Evolutionary conservation across 2,113 vertebrate genomes (phyloP), one percentile per base, ranked within the genome.

Genomic region (Ranitomeya variabilis): DNA sequence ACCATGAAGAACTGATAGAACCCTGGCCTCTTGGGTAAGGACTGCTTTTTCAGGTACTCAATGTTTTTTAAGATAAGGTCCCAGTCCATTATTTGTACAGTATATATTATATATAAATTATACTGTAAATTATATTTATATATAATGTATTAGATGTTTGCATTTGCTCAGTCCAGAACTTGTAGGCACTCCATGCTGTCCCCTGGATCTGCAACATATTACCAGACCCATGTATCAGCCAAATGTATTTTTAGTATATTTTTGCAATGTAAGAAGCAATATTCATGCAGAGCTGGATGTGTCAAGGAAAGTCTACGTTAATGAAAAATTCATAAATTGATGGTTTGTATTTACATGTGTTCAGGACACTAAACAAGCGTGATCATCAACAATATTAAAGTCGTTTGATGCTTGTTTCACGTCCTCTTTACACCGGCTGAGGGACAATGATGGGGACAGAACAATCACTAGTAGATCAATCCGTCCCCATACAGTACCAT

Each of bases 241-340:
- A 74, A 37, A 74, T 74, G 14, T 74, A 23, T 31, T 71, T 26
- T 71, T 71, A 5, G 69, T 23, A 31, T 31, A 26, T 71, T 71
- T 71, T 71, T 71, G 23, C 69, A 71, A 71, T 15, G 69, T 71
- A 15, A 71, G 26, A 71, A 26, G 69, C 71, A 74, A 74, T 74
- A 37, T 51, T 76, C 6, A 8, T 45, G 73, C 73, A 19, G 37
- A 76, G 16, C 6, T 9, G 37, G 15, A 19, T 3, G 18, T 76
- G 18, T 51, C 16, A 76, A 21, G 73, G 37, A 73, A 31, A 73
- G 71, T 45, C 15, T 4, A 76, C 11, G 9, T 76, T 18, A 51
- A 1, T 51, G 15, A 21, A 69, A 69, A 26, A 69, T 26, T 23
- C n/a, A 23, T 69, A 69, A 69, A 23, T 26, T 69, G 64, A 67